Evolutionary conservation across 1,140 invertebrate genomes (phyloP).

Genomic region (Heliconius melpomene): DNA sequence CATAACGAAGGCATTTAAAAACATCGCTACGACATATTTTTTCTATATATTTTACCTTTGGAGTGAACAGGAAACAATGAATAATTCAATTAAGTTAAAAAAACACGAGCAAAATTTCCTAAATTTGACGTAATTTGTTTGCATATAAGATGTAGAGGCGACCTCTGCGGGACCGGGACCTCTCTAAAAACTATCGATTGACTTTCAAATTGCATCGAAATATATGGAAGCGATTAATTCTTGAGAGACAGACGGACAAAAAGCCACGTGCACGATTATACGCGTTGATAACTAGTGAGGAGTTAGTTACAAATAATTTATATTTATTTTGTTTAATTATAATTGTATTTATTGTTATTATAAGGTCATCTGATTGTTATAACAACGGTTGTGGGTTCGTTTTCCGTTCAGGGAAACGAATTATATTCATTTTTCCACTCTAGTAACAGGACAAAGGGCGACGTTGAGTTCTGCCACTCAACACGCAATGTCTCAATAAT

Average conservation of each 20-base stretch:
- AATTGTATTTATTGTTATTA: not conserved
- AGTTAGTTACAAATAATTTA: not conserved
- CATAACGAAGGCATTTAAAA: not conserved
- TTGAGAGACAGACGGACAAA: constrained; percentile 36
- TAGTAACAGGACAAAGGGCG: too few relatives aligned
- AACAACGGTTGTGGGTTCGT: too few relatives aligned
- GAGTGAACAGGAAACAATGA: constrained; percentile 31
- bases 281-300: not conserved
- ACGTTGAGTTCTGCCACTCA: too few relatives aligned
- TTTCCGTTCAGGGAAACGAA: too few relatives aligned
- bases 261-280: constrained; percentile 26
- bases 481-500: too few relatives aligned
- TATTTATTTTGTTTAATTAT: not conserved
- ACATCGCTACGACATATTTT: not conserved
- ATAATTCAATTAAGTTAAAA: constrained; percentile 33
- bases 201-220: constrained; percentile 31
- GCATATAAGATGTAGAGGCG: constrained; percentile 16
- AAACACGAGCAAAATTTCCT: constrained; percentile 10
- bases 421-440: too few relatives aligned
- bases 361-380: too few relatives aligned
- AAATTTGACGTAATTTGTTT: constrained; percentile 21
- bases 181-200: constrained; percentile 29
- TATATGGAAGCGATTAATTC: constrained; percentile 33
- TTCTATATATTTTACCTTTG: not conserved
- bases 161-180: not conserved